Conservation (phyloP, 2,797 vertebrate species). For the Sciaenops ocellatus region DNA sequence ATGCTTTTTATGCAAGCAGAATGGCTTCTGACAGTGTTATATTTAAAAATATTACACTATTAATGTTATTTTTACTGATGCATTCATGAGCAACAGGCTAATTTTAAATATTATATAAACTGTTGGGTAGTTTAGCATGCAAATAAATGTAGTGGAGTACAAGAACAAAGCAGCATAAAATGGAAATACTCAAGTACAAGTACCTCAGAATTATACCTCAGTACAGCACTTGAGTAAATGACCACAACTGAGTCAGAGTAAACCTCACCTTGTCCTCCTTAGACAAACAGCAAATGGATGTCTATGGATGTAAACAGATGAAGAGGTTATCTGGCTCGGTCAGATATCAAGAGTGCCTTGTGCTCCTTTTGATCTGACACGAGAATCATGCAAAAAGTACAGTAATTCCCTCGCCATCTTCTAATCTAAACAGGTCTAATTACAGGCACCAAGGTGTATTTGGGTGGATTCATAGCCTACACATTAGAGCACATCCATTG, state of each 20-base stretch:
- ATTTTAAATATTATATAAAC: neutral
- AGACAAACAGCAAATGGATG: constrained; percentile 41
- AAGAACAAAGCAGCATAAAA: neutral
- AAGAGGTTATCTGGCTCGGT: constrained; percentile 59
- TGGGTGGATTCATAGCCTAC: constrained; percentile 76
- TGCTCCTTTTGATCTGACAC: constrained; percentile 82
- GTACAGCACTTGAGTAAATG: constrained; percentile 11
- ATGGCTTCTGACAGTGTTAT: neutral
- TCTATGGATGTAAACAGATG: constrained; percentile 55
- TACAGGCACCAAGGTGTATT: constrained; percentile 81
- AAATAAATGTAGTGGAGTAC: neutral
- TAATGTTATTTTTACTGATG: constrained; percentile 8
- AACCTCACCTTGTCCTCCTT: constrained; percentile 33
- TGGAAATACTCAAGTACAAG: neutral
- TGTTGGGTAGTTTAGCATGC: neutral
- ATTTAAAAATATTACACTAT: neutral
- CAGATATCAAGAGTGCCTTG: constrained; percentile 68
- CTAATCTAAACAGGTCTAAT: constrained; percentile 86
- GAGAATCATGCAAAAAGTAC: constrained; percentile 78
- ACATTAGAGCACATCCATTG: constrained; percentile 72
- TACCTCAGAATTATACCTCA: neutral
- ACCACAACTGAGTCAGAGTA: neutral
- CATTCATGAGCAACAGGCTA: neutral
- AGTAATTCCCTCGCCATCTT: constrained; percentile 77
- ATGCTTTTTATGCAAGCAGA: constrained; percentile 5